A percentile compares a stretch with the other conserved stretches of the same genome.
phyloP scores from a whole-genome alignment of 1,140 invertebrate species.

The Listronotus bonariensis region DNA sequence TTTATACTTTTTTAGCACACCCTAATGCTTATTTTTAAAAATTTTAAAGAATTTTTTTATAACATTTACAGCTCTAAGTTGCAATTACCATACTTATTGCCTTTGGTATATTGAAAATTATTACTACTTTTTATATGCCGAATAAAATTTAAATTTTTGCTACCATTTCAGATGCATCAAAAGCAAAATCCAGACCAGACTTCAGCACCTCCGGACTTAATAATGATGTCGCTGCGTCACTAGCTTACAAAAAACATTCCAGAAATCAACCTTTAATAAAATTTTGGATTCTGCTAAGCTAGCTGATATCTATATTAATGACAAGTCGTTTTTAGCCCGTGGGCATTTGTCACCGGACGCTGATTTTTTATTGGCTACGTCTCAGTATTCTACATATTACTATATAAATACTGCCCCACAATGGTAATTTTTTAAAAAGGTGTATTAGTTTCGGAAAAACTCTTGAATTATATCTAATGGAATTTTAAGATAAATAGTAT shows the following conservation, averaged over 20 bases:
- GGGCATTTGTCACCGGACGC: slow-evolving; percentile 62
- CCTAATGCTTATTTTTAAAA: too few species aligned
- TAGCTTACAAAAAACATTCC: slow-evolving; percentile 48
- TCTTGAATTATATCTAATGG: too few species aligned
- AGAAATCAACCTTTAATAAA: slow-evolving; percentile 50
- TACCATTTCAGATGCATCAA: slow-evolving; percentile 46
- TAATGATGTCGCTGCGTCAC: slow-evolving; percentile 28
- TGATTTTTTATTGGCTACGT: slow-evolving; percentile 59
- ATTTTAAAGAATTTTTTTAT: too few species aligned
- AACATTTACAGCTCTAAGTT: too few species aligned
- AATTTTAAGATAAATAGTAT: too few species aligned
- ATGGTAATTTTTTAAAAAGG: slow-evolving; percentile 54
- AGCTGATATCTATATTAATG: slow-evolving; percentile 51
- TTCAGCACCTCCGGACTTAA: slow-evolving; percentile 49
- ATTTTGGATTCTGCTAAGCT: slow-evolving; percentile 49
- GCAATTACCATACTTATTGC: too few species aligned
- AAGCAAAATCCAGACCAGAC: slow-evolving; percentile 42
- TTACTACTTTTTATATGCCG: too few species aligned
- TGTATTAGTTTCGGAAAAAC: too few species aligned
- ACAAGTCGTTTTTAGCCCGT: slow-evolving; percentile 54
- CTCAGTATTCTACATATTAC: slow-evolving; percentile 60
- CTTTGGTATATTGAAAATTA: too few species aligned
- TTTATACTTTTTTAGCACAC: too few species aligned
- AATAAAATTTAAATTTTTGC: slow-evolving; percentile 43
- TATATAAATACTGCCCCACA: slow-evolving; percentile 62